Evolutionary conservation across 2,113 vertebrate genomes (phyloP).

Genomic region (Chiloscyllium plagiosum): DNA sequence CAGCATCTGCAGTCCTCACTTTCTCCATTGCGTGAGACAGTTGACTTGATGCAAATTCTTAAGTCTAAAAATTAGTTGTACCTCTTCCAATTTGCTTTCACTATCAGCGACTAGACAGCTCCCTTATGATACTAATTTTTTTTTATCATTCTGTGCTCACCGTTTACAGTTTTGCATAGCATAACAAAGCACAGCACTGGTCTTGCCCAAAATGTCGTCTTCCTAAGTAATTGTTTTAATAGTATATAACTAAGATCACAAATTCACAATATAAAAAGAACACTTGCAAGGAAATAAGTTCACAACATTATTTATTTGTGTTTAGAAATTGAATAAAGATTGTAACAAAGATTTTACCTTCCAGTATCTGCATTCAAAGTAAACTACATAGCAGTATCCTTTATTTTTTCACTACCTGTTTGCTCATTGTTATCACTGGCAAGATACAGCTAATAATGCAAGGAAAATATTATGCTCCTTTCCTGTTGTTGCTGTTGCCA

Average conservation of each 20-base stretch:
- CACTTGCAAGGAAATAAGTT: background rate
- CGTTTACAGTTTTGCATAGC: background rate
- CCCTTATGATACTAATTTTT: background rate
- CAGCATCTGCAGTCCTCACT: too few species aligned
- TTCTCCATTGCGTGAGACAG: background rate
- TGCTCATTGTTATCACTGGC: background rate
- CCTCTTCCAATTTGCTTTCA: background rate
- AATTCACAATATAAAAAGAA: background rate
- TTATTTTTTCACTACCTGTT: background rate
- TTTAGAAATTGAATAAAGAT: background rate
- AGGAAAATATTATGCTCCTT: constrained; percentile 31
- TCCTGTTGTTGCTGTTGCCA: background rate
- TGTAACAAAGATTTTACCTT: background rate
- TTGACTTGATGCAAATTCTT: background rate
- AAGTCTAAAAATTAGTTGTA: background rate
- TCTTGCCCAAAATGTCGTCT: background rate
- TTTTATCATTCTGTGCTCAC: background rate
- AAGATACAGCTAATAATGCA: background rate
- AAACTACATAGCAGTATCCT: background rate
- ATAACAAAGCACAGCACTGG: background rate
- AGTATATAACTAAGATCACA: background rate
- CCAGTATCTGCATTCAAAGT: background rate
- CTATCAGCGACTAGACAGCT: background rate
- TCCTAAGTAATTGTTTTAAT: background rate
- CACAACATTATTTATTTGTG: background rate